Conservation (phyloP, 2,113 vertebrate genomes). For the Manacus vitellinus region DNA sequence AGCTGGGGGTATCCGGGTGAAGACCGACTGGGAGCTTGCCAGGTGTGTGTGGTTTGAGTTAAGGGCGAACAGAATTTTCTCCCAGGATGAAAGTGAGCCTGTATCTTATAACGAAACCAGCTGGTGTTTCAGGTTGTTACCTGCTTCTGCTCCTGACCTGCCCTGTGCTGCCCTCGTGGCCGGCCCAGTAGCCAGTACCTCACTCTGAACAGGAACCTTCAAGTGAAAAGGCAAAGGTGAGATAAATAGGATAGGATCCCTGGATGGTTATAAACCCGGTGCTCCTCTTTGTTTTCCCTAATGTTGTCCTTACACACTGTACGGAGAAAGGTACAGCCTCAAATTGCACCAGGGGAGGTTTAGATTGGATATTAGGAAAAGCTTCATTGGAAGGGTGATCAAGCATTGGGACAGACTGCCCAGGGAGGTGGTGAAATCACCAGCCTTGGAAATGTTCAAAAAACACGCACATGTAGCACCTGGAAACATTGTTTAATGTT, state of each 20-base stretch:
- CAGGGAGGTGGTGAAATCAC: not conserved
- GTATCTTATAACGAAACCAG: not conserved
- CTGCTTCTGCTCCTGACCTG: slow-evolving; percentile 5
- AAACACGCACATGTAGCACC: not conserved
- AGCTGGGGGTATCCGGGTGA: slow-evolving; percentile 14
- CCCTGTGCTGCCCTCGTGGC: not conserved
- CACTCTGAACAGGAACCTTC: not conserved
- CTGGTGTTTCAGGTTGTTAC: slow-evolving; percentile 25
- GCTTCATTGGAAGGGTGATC: not conserved
- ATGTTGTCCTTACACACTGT: not conserved
- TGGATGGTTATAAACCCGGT: not conserved
- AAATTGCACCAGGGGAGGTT: not conserved
- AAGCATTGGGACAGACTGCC: not conserved
- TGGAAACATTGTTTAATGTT: not conserved
- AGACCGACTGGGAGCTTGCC: slow-evolving; percentile 21
- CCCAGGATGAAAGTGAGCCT: slow-evolving; percentile 26
- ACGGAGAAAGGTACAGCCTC: not conserved
- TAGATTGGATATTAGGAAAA: not conserved
- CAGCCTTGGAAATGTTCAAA: not conserved
- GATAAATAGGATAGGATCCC: not conserved
- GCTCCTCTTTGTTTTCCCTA: not conserved
- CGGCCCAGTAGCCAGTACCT: not conserved
- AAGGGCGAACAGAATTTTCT: not conserved
- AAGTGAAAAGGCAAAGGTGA: not conserved
- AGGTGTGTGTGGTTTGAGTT: slow-evolving; percentile 12